Evolutionary conservation across 2,888 invertebrate genomes (phyloP).

Genomic region (Eudemis profundana): DNA sequence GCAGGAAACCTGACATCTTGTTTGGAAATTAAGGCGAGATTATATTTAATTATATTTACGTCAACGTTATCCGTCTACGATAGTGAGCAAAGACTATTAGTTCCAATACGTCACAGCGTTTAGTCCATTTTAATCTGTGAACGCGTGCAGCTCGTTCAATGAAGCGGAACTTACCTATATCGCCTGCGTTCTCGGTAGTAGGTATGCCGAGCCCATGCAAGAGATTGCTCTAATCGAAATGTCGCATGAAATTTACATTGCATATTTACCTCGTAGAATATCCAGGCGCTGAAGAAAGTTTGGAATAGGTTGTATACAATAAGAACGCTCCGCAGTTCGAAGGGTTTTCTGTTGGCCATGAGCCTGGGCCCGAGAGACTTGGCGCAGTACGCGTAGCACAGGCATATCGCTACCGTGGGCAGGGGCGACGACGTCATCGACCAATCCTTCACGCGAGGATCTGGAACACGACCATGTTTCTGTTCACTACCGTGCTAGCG

Average conservation of each 20-base stretch:
- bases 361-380: constrained; percentile 92
- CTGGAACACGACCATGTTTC: constrained; percentile 79
- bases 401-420: constrained; percentile 93
- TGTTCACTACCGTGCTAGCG: constrained; percentile 25
- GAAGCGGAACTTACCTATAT: constrained; percentile 29
- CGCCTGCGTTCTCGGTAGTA: too few species aligned
- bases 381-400: constrained; percentile 93
- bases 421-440: constrained; percentile 95
- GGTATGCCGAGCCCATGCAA: too few species aligned
- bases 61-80: constrained; percentile 30
- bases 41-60: constrained; percentile 37
- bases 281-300: constrained; percentile 95
- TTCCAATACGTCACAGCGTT: constrained; percentile 24
- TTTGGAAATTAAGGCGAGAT: constrained; percentile 23
- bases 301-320: constrained; percentile 95
- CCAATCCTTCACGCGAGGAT: constrained; percentile 95
- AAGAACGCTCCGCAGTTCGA: constrained; percentile 91
- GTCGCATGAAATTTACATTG: not conserved
- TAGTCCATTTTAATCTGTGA: constrained; percentile 36
- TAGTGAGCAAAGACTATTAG: constrained; percentile 16
- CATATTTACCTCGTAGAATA: constrained; percentile 93
- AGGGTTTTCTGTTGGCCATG: constrained; percentile 96
- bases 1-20: constrained; percentile 2
- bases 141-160: constrained; percentile 29
- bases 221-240: not conserved